Base-by-base conservation (phyloP, 2,888 invertebrate species). In the Tridacna crocea region DNA sequence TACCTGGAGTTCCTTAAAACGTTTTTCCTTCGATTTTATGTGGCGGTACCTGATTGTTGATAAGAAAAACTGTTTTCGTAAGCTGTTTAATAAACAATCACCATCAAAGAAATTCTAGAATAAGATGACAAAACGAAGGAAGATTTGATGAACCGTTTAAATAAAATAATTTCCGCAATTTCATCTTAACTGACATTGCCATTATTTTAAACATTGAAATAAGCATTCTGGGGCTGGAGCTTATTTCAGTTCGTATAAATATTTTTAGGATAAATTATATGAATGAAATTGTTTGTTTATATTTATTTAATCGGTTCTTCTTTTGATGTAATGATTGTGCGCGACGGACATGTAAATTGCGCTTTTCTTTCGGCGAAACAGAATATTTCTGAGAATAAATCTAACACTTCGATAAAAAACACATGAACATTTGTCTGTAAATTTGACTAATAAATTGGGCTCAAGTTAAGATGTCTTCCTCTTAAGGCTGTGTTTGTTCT, bases 391-490 rank as follows among this genome's bases (percentile, higher is more conserved):
- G 61, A 11, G 61, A 61, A 70, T 46, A 68, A 47, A 27, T 22
- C 22, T 70, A 2, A 51, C 36, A 36, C 51, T 46, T 48, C 12
- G 24, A 24, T n/a, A 24, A 61, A 22, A 61, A 61, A 61, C 13
- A 61, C 10, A 13, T 61, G 2, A 61, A 61, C 2, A 24, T 10
- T 61, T 22, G 61, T 61, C 61, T 70, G 70, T 70, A 51, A 70
- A 70, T 51, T 70, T 70, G 24, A 46, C n/a, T 22, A 70, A 70
- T 70, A 70, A 70, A 70, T 70, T 70, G 70, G 70, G 70, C 70
- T 76, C 76, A 58, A 68, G 68, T 60, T 47, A 27, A 70, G 58
- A 51, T 76, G 51, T 70, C n/a, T 24, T 76, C 13, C 58, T 68
- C 13, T 26, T 55, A 68, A 48, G 22, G n/a, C 51, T 48, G 51